Evolutionary conservation across 2,888 invertebrate species (phyloP), one percentile per base, ranked within the genome.

Genomic region (Ellobium chinense): DNA sequence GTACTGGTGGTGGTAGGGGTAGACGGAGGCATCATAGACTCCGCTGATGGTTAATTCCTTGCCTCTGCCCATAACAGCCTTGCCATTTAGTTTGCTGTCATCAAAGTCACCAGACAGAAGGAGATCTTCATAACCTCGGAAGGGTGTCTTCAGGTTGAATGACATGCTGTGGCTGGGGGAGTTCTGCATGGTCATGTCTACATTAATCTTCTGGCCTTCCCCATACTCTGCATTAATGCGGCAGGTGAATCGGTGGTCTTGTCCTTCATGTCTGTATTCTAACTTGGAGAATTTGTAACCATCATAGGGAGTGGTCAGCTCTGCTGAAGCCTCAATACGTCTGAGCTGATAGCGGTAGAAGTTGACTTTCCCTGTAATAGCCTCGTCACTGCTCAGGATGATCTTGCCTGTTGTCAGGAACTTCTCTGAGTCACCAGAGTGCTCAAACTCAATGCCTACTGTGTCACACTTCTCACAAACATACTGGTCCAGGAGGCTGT

Each of bases 141-240:
- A 78, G 21, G 88, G 88, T 21, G 87, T 87, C 70, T 85, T 84
- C 1, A 88, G 36, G 27, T 70, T 83, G 7, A 86, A 46, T 0
- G 70, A 76, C 54, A 81, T 81, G 18, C 58, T 82, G 80, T 18
- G 46, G 66, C 54, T 74, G 62, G 39, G 36, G 9, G 36, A 12
- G 1, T 1, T 27, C 31, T 68, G 72, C 12, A 31, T 63, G 7
- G 60, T 31, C 4, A 83, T 39, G 56, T 81, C 79, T 0, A 31
- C 5, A 9, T 60, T 78, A 31, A 80, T 24, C 37, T 69, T 73
- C 66, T 75, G n/a, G 39, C 39, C 34, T 24, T 66, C 34, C n/a
- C 75, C 72, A 58, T 80, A 72, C 31, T 83, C 34, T 2, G 83
- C 1, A 24, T 74, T 80, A 4, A 80, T 5, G n/a, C 60, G 75